Base-by-base conservation (phyloP, 1,140 invertebrate genomes). In the Drosophila navojoa region DNA sequence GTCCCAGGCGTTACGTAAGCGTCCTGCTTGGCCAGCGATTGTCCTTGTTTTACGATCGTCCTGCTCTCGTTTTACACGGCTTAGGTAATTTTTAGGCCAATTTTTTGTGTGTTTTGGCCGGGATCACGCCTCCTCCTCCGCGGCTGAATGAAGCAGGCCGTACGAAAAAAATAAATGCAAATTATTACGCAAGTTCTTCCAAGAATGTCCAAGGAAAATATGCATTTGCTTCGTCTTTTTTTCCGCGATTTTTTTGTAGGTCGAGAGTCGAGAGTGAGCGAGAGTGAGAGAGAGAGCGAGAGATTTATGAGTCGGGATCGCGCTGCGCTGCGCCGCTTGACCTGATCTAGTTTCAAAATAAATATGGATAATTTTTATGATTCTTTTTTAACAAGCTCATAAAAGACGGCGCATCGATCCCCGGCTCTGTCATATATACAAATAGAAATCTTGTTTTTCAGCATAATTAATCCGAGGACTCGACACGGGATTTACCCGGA, bases 61-160 rank as follows among this genome's bases (percentile, higher is more conserved):
- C 16, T 40, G 55, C 42, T 53, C 50, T 27, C 76, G 80, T 79
- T 87, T 86, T 78, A 86, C 81, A 77, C 22, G 53, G 66, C 81
- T 72, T 87, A 89, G 84, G 84, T 87, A 86, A 86, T 87, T 86
- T 87, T 79, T 82, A 82, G 82, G 68, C 25, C 84, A 86, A 89
- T 89, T 89, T 84, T 84, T 69, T 71, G 59, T 29, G 47, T 27
- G 35, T 38, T 38, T 25, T 32, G 11, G 42, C 44, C 62, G 44
- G 19, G 55, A 54, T 68, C 44, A 19, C 62, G 47, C 38, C 63
- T 55, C 9, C 19, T 5, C 52, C 40, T 47, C 27, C 25, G 42
- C 47, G 66, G 66, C 67, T 85, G 81, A 80, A 84, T 84, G 81
- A 77, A 84, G 59, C 61, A 15, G n/a, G 42, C 11, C n/a, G 19